Evolutionary conservation across 2,888 invertebrate genomes (phyloP).

Genomic region (Acleris laterana): DNA sequence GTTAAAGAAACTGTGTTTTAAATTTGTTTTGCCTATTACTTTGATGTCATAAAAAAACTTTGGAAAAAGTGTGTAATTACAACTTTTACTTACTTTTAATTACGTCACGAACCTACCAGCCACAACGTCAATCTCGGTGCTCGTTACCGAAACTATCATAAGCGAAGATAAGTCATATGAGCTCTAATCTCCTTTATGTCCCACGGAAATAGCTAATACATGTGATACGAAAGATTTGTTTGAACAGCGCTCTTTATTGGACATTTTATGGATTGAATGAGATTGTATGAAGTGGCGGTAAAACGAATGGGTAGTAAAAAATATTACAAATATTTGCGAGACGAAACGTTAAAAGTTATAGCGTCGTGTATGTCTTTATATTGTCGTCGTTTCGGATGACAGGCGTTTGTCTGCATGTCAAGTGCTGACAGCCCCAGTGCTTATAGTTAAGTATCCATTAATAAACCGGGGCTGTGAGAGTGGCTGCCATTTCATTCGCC

Average conservation of each 20-base stretch:
- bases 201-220: background rate
- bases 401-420: too few relatives aligned
- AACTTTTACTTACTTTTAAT: too few relatives aligned
- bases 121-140: background rate
- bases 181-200: conserved; percentile 9
- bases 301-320: conserved; percentile 34
- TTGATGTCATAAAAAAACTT: too few relatives aligned
- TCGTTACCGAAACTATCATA: conserved; percentile 10
- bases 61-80: too few relatives aligned
- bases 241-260: conserved; percentile 20
- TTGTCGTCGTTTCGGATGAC: too few relatives aligned
- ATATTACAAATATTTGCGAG: conserved; percentile 30
- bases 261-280: conserved; percentile 28
- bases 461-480: too few relatives aligned
- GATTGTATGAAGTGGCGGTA: conserved; percentile 30
- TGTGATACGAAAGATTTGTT: conserved; percentile 3
- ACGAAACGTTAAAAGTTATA: conserved; percentile 19
- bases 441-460: too few relatives aligned
- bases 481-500: too few relatives aligned
- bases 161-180: background rate
- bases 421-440: too few relatives aligned
- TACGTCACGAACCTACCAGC: background rate
- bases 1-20: too few relatives aligned
- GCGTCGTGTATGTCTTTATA: conserved; percentile 7
- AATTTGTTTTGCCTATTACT: too few relatives aligned